phyloP scores from a whole-genome alignment of 2,797 vertebrate species.

The Pristis pectinata region DNA sequence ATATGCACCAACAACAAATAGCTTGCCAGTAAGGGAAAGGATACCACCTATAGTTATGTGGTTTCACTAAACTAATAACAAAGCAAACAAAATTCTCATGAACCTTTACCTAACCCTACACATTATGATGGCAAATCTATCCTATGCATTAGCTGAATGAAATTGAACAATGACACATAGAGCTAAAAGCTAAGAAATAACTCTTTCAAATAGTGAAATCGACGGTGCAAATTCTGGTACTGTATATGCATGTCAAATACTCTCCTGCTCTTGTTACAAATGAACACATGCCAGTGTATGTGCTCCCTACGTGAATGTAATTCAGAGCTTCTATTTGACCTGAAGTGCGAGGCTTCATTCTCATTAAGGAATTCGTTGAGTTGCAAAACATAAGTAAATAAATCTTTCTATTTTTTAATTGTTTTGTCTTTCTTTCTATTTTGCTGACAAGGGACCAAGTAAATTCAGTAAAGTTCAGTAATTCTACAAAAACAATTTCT shows the following conservation, averaged over 20 bases:
- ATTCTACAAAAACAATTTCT: constrained; percentile 19
- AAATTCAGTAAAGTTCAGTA: constrained; percentile 17
- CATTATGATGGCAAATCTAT: neutral
- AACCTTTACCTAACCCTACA: neutral
- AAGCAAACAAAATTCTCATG: neutral
- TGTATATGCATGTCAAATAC: neutral
- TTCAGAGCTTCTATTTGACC: constrained; percentile 16
- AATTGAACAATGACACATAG: neutral
- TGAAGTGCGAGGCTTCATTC: neutral
- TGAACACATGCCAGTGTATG: neutral
- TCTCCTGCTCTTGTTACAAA: neutral
- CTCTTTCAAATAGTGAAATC: neutral
- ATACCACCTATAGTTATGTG: neutral
- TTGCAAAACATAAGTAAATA: neutral
- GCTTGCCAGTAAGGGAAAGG: neutral
- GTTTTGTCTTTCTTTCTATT: neutral
- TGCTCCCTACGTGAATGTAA: neutral
- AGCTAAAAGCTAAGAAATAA: neutral
- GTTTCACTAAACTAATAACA: neutral
- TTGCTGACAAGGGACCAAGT: neutral
- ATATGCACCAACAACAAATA: neutral
- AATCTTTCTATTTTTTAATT: neutral
- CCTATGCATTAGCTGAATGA: neutral
- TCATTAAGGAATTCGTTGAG: neutral
- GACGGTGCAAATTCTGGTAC: neutral